phyloP scores from a whole-genome alignment of 1,140 invertebrate genomes.

The Ctenoplectra terminalis region DNA sequence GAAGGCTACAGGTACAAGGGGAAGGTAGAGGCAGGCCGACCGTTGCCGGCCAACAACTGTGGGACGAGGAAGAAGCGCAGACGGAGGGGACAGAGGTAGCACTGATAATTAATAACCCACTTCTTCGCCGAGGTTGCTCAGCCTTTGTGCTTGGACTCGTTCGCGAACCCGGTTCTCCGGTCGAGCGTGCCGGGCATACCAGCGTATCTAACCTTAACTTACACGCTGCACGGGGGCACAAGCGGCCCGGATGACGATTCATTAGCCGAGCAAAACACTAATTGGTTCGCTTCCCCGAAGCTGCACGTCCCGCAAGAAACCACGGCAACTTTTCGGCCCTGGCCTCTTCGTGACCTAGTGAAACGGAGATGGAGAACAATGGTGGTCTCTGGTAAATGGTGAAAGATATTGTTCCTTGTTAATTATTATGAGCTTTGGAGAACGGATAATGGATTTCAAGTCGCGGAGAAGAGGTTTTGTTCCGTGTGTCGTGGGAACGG shows the following conservation, averaged over 20 bases:
- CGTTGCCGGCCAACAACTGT: constrained; percentile 21
- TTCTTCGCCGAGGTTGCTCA: constrained; percentile 64
- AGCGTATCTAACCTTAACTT: constrained; percentile 48
- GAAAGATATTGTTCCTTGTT: constrained; percentile 13
- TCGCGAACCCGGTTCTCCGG: constrained; percentile 46
- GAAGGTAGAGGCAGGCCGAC: constrained; percentile 24
- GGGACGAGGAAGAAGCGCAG: constrained; percentile 12
- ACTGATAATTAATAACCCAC: constrained; percentile 73
- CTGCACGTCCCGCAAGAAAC: constrained; percentile 52
- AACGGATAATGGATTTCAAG: not conserved
- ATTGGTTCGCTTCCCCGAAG: constrained; percentile 72
- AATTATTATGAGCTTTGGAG: constrained; percentile 6
- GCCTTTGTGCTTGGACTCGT: constrained; percentile 63
- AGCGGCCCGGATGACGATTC: constrained; percentile 67
- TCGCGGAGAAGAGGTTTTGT: not conserved
- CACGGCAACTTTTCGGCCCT: constrained; percentile 46
- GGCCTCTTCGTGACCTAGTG: constrained; percentile 52
- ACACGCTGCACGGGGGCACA: constrained; percentile 48
- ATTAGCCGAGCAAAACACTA: constrained; percentile 73
- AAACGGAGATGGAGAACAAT: constrained; percentile 13
- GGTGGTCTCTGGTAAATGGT: not conserved
- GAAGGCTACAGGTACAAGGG: constrained; percentile 13
- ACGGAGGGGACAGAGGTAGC: constrained; percentile 55
- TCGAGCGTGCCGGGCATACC: constrained; percentile 54
- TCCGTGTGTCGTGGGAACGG: not conserved